Conservation (phyloP, 2,888 invertebrate species). For the Hydriomena furcata region DNA sequence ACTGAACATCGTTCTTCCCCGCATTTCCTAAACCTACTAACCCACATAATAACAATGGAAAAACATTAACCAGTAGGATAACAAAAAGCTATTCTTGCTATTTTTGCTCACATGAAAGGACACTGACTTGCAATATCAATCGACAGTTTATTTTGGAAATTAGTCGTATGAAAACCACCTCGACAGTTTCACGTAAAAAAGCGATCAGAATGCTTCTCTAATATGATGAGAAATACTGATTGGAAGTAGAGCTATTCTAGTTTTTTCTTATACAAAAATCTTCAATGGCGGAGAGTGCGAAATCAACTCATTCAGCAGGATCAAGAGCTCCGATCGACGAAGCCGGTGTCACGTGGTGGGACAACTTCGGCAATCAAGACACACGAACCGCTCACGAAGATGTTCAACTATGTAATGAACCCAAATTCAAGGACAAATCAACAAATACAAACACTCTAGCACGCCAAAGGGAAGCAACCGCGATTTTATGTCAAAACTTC, state of each 20-base stretch:
- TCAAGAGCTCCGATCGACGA: constrained; percentile 68
- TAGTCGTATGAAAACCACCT: constrained; percentile 39
- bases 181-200: constrained; percentile 28
- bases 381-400: constrained; percentile 23
- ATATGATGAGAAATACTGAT: neutral
- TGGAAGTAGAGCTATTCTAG: neutral
- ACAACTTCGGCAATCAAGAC: constrained; percentile 46
- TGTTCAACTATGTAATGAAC: constrained; percentile 36
- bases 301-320: constrained; percentile 57
- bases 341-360: constrained; percentile 62
- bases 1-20: neutral
- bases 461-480: constrained; percentile 42
- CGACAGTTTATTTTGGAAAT: constrained; percentile 25
- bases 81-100: constrained; percentile 40
- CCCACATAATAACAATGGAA: constrained; percentile 44
- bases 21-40: constrained; percentile 44
- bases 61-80: constrained; percentile 40
- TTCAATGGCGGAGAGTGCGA: constrained; percentile 49
- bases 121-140: constrained; percentile 50
- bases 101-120: constrained; percentile 27
- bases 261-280: too few species aligned
- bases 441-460: constrained; percentile 43
- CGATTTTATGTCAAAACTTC: constrained; percentile 38
- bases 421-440: constrained; percentile 47
- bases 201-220: neutral